Percentiles rank a stretch among this genome's conserved stretches.
These are phyloP conservation scores for Aethina tumida DNA, from an alignment of 1,140 invertebrate genomes.

Conservation along the genomic window DNA sequence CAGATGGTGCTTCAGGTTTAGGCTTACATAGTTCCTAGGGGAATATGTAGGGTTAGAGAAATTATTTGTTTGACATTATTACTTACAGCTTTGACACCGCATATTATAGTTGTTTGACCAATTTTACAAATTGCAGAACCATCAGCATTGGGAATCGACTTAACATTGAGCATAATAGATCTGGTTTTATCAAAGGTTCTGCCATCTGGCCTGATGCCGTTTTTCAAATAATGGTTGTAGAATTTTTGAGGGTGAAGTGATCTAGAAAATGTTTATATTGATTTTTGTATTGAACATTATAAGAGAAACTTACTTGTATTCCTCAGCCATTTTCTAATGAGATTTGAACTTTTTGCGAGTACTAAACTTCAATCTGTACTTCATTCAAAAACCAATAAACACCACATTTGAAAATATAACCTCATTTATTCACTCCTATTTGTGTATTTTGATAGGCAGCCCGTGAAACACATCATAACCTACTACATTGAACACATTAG, in stretches of 20 bases:
- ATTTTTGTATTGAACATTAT: not conserved
- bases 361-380: not conserved
- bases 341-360: not conserved
- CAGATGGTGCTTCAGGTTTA: conserved; percentile 54
- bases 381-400: not conserved
- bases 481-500: too few relatives aligned
- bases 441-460: too few relatives aligned
- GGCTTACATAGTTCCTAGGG: conserved; percentile 59
- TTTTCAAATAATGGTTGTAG: conserved; percentile 47
- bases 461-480: too few relatives aligned
- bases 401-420: too few relatives aligned
- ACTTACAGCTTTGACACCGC: conserved; percentile 69
- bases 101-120: conserved; percentile 61
- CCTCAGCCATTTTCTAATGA: conserved; percentile 20
- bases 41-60: conserved; percentile 5
- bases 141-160: conserved; percentile 58
- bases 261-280: conserved; percentile 36
- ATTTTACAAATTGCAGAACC: conserved; percentile 62
- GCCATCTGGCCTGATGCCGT: conserved; percentile 52
- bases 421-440: too few relatives aligned
- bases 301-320: conserved; percentile 21
- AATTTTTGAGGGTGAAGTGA: conserved; percentile 53
- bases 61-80: conserved; percentile 5
- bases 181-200: conserved; percentile 52
- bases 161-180: conserved; percentile 46